These are phyloP conservation scores for Enteromius anoplus DNA, from an alignment of 2,797 vertebrate genomes.

Conservation along the genomic window DNA sequence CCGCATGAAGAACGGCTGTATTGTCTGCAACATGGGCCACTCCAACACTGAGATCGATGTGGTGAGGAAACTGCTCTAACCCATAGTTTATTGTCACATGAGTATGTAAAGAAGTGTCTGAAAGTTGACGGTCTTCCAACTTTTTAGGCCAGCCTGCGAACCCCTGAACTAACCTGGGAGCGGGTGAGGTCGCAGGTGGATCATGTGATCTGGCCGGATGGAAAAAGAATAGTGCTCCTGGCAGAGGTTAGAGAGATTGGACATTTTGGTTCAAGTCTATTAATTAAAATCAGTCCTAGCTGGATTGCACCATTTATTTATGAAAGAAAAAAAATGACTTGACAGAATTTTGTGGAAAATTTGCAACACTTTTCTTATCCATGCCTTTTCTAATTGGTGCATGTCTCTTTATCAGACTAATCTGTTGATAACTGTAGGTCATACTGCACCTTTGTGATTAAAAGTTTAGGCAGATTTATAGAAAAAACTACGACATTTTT, in stretches of 20 bases:
- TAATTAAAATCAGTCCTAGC: background rate
- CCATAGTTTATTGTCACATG: background rate
- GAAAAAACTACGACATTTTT: too few relatives aligned
- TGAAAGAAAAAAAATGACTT: too few relatives aligned
- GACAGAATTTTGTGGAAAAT: background rate
- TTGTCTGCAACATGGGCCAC: constrained; percentile 99
- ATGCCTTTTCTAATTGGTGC: too few relatives aligned
- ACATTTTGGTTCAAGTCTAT: background rate
- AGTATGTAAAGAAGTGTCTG: constrained; percentile 1
- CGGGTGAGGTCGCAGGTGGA: constrained; percentile 96
- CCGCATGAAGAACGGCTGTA: constrained; percentile 97
- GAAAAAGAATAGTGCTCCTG: constrained; percentile 94
- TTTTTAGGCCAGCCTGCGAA: constrained; percentile 91
- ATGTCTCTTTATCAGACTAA: background rate
- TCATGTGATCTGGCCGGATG: constrained; percentile 97
- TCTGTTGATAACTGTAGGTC: background rate
- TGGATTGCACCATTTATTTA: background rate
- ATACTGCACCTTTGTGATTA: background rate
- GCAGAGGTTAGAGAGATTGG: constrained; percentile 83
- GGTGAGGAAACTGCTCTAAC: constrained; percentile 76
- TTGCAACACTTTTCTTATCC: background rate
- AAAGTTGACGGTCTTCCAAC: background rate
- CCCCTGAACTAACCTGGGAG: constrained; percentile 96
- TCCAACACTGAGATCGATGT: constrained; percentile 98
- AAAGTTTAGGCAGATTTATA: background rate